phyloP scores from a whole-genome alignment of 2,888 invertebrate species.

The Limnephilus rhombicus region DNA sequence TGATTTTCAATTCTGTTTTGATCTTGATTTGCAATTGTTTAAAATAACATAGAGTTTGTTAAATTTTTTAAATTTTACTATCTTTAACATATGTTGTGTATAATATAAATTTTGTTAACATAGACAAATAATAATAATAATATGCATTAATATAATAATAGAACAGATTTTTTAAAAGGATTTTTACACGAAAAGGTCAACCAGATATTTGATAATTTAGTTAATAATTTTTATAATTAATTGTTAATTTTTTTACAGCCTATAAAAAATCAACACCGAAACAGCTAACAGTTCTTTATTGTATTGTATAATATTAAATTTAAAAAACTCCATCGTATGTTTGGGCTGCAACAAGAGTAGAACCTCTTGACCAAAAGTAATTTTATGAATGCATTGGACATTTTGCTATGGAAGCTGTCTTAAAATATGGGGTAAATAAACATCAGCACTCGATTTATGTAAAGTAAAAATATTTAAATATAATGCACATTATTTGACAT shows the following conservation, averaged over 20 bases:
- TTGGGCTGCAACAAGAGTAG: background rate
- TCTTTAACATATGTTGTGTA: background rate
- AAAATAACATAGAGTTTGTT: background rate
- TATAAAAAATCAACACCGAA: background rate
- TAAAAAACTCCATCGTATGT: no score
- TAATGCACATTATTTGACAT: background rate
- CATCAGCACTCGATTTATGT: background rate
- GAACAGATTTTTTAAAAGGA: background rate
- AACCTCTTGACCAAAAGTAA: background rate
- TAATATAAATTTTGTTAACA: background rate
- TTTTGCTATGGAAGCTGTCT: background rate
- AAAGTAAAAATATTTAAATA: background rate
- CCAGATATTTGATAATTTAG: background rate
- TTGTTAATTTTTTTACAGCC: background rate
- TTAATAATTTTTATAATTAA: background rate
- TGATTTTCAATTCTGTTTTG: background rate
- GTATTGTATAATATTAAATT: background rate
- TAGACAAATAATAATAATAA: no score
- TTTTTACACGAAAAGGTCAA: no score
- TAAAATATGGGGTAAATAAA: background rate
- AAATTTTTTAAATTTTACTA: background rate
- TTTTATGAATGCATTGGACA: background rate
- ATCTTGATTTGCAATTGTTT: background rate
- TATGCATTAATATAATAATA: no score
- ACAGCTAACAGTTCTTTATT: background rate